Conservation (phyloP, 2,888 invertebrate species). For the Eupithecia inturbata region DNA sequence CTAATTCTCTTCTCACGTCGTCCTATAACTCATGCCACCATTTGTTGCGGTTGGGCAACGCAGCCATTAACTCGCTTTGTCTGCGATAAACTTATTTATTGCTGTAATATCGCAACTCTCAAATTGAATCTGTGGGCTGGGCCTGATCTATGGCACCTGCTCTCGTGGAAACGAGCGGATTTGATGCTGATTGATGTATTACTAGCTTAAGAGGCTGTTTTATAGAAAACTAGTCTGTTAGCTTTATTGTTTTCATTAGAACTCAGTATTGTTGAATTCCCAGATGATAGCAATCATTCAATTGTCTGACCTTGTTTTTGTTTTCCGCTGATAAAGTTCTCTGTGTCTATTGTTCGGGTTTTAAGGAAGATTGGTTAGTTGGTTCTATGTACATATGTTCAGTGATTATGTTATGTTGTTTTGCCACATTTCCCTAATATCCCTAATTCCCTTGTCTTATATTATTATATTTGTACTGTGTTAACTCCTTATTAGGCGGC, state of each 20-base stretch:
- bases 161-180: conserved; percentile 25
- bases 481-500: not conserved
- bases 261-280: conserved; percentile 2
- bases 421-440: not conserved
- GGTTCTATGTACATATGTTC: not conserved
- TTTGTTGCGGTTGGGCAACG: conserved; percentile 39
- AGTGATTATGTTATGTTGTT: not conserved
- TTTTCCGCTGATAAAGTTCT: conserved; percentile 7
- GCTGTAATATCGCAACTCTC: conserved; percentile 32
- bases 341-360: not conserved
- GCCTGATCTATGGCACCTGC: conserved; percentile 38
- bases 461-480: not conserved
- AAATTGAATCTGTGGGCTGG: conserved; percentile 39
- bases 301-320: conserved; percentile 34
- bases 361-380: not conserved
- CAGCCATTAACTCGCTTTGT: conserved; percentile 36
- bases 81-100: conserved; percentile 39
- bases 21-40: conserved; percentile 43
- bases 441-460: not conserved
- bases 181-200: conserved; percentile 34
- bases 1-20: conserved; percentile 46
- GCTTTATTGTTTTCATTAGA: not conserved
- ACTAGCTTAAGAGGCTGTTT: conserved; percentile 5
- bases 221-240: not conserved
- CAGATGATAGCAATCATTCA: conserved; percentile 26